Base-by-base conservation (phyloP, 92 coral and sea anemone genomes). In the Zoanthus sociatus region DNA sequence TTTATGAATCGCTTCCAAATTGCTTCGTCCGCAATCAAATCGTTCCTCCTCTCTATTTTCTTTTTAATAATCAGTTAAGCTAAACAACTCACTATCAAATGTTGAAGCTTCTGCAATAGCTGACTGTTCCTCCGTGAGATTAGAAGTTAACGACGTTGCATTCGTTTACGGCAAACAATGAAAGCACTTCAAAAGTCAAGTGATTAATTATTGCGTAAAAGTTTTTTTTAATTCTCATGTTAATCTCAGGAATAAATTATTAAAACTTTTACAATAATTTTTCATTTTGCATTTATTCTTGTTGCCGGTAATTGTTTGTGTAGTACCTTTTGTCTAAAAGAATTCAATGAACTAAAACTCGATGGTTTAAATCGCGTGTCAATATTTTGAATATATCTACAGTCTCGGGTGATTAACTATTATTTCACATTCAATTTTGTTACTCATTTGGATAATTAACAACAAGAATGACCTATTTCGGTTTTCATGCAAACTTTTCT, bases 341-440 rank as follows among this genome's bases (percentile, higher is more conserved):
- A n/a, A 79, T 15, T 46, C 68, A 7, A 15, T n/a, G 73, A 44
- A 42, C 20, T 31, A 30, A 75, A 78, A 61, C n/a, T 12, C 37
- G 7, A 7, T 50, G 0, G 6, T 71, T 60, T 66, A 26, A 67
- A 66, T 81, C 58, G 63, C 73, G 85, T 81, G 73, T 81, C 85
- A 64, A 45, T 64, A 81, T 81, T 79, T 69, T 13, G 45, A 81
- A 81, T 81, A 81, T 81, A 66, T 75, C 61, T 66, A 32, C 73
- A 66, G 11, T 45, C 9, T 63, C 26, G 66, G 73, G 18, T 45
- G 63, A 67, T 81, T 67, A 81, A 81, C 66, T 66, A 48, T 48
- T 66, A 77, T 74, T 78, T 78, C 50, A 11, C 21, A 45, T 63
- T 63, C 53, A 60, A 67, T 66, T 64, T 81, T 11, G 73, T 20